Percentiles rank a stretch among this genome's conserved stretches.
These are phyloP conservation scores for Cyanoramphus novaezelandiae DNA, from an alignment of 2,113 vertebrate species.

Conservation along the genomic window DNA sequence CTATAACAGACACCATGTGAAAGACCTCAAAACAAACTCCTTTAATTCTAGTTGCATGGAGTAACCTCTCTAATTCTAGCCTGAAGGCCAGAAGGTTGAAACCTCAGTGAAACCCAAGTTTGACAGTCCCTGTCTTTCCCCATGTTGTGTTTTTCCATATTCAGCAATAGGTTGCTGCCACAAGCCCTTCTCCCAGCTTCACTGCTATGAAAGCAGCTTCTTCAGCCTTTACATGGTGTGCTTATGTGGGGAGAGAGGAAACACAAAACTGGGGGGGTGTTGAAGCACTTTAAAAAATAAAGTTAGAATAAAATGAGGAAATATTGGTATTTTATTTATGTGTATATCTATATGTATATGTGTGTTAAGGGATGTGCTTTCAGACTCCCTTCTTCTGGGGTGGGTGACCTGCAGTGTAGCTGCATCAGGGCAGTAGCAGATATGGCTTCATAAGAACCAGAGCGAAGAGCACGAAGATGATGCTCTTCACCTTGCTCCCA, in stretches of 20 bases:
- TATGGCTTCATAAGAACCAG: not conserved
- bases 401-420: not conserved
- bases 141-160: rapidly evolving
- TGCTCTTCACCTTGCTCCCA: not conserved
- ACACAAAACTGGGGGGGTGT: no score
- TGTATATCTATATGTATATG: no score
- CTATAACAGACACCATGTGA: not conserved
- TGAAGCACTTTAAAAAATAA: not conserved
- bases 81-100: not conserved
- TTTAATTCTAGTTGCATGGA: not conserved
- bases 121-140: not conserved
- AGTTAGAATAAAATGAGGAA: not conserved
- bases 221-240: not conserved
- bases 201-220: rapidly evolving
- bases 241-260: rapidly evolving
- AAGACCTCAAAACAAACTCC: not conserved
- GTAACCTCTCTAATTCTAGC: not conserved
- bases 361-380: not conserved
- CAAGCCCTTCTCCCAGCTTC: not conserved
- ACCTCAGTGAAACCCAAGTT: not conserved
- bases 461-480: rapidly evolving
- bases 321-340: not conserved
- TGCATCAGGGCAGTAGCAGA: not conserved
- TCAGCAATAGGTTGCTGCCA: not conserved
- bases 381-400: not conserved